Percentiles rank a stretch among this genome's conserved stretches.
These are phyloP conservation scores for Invenusta paracnida DNA, from an alignment of 2,888 invertebrate genomes.

Conservation along the genomic window DNA sequence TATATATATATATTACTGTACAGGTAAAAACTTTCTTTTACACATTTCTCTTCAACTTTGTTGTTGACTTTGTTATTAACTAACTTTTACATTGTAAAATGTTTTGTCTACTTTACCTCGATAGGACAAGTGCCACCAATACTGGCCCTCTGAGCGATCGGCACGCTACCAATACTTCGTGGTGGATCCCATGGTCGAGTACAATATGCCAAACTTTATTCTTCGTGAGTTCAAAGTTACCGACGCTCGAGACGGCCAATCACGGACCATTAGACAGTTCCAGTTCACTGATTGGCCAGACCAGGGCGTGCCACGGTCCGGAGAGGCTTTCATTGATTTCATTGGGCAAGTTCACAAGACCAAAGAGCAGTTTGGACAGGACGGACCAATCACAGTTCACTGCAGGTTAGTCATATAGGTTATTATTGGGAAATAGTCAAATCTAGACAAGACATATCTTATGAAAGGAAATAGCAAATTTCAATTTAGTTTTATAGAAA, in stretches of 20 bases:
- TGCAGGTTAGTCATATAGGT: slow-evolving; percentile 71
- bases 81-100: too few relatives aligned
- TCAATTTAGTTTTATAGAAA: too few relatives aligned
- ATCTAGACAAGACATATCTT: too few relatives aligned
- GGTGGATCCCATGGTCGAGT: slow-evolving; percentile 97
- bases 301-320: slow-evolving; percentile 83
- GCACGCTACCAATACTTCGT: slow-evolving; percentile 95
- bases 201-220: slow-evolving; percentile 98
- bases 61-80: too few relatives aligned
- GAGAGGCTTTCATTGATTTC: slow-evolving; percentile 97
- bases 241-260: slow-evolving; percentile 91
- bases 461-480: too few relatives aligned
- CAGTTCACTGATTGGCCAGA: slow-evolving; percentile 65
- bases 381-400: slow-evolving; percentile 96
- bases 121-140: slow-evolving; percentile 97
- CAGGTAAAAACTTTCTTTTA: too few relatives aligned
- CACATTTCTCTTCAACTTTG: too few relatives aligned
- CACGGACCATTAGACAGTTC: slow-evolving; percentile 66
- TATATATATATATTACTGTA: too few relatives aligned
- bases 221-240: slow-evolving; percentile 96
- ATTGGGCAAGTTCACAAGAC: slow-evolving; percentile 99
- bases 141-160: slow-evolving; percentile 97
- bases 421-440: too few relatives aligned
- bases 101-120: too few relatives aligned
- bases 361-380: slow-evolving; percentile 98